Evolutionary conservation across 2,797 vertebrate genomes (phyloP), one percentile per base, ranked within the genome.

Genomic region (Corythornis leucogaster): DNA sequence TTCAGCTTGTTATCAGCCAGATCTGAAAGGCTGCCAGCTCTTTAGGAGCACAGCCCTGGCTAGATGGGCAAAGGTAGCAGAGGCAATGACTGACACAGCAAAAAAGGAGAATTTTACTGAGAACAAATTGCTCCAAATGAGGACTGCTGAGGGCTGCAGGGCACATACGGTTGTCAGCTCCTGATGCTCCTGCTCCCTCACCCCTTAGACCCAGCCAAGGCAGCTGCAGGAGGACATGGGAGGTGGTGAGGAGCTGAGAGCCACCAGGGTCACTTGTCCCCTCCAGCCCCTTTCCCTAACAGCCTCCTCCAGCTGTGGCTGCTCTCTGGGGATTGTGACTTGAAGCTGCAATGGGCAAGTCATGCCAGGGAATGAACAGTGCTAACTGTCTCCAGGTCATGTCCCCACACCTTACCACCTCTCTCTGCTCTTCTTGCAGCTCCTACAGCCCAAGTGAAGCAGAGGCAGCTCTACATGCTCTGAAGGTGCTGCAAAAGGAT

Each of bases 261-360:
- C 28, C 10, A 25, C 12, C 21, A 26, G 9, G 4, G 18, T 62
- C 55, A 62, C 33, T 31, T 75, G 21, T 40, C 33, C 13, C 18
- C 25, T 79, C 63, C 68, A 53, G 19, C 13, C 22, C 11, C 22
- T 66, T 71, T 45, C 38, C 43, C 16, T 80, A 2, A 1, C n/a
- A 59, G 45, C 45, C 11, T 66, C 19, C 28, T 50, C 57, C 2
- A 1, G 12, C 35, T 73, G 45, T 40, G 1, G 0, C 24, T 53
- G 38, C 31, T 74, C 25, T 40, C 24, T 5, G 3, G 26, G 38
- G 28, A 31, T 9, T 12, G 18, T 31, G n/a, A 14, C 38, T 71
- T 15, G 51, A 66, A 79, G 58, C 22, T 53, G 24, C 12, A 9
- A 59, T 12, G 15, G 20, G 10, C 18, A 48, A 16, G 14, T 8